phyloP scores from a whole-genome alignment of 2,797 vertebrate species.

The Masticophis lateralis region DNA sequence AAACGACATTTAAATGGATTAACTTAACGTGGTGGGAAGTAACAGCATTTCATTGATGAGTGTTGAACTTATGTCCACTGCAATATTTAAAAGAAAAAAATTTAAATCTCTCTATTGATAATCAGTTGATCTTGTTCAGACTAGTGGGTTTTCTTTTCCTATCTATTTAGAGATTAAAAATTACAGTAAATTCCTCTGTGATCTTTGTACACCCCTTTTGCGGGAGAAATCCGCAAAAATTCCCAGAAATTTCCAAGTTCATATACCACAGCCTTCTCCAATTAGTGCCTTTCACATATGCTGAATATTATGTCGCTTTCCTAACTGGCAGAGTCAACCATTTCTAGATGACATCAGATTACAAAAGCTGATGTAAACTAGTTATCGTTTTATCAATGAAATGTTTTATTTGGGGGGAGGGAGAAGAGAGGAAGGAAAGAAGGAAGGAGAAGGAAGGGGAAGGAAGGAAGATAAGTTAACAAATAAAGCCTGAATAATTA shows the following conservation, averaged over 20 bases:
- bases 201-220: not conserved
- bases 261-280: not conserved
- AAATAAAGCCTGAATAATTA: not conserved
- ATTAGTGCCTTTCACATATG: not conserved
- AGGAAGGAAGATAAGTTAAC: not conserved
- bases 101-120: conserved; percentile 55
- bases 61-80: conserved; percentile 56
- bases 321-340: not conserved
- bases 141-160: conserved; percentile 44
- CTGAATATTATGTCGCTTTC: not conserved
- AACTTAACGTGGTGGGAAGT: conserved; percentile 49
- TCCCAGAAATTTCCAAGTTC: not conserved
- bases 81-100: conserved; percentile 50
- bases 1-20: conserved; percentile 58
- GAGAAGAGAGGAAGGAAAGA: not conserved
- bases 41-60: conserved; percentile 52
- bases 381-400: conserved; percentile 37
- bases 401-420: conserved; percentile 31
- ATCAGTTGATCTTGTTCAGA: conserved; percentile 43
- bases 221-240: not conserved
- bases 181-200: not conserved
- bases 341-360: not conserved
- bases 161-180: not conserved
- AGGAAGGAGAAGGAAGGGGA: too few species aligned
- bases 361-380: conserved; percentile 28